Conservation (phyloP, 2,113 vertebrate genomes). For the Pao palembangensis region DNA sequence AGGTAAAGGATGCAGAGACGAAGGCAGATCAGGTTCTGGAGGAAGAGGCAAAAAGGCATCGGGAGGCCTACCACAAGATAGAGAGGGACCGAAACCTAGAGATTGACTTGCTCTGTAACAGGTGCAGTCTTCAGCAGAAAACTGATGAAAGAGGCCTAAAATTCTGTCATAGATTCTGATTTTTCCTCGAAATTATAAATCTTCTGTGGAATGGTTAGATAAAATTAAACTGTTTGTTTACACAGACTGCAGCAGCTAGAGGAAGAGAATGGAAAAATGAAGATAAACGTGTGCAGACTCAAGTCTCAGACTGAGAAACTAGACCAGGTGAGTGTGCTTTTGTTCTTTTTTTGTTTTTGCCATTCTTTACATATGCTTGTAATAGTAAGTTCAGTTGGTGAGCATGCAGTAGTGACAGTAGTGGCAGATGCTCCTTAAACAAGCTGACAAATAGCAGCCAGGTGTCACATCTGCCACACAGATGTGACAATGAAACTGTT, state of each 20-base stretch:
- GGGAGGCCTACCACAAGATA: constrained; percentile 84
- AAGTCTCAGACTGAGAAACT: constrained; percentile 88
- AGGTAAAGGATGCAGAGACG: constrained; percentile 91
- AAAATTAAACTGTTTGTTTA: background rate
- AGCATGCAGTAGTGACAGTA: background rate
- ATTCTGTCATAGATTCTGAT: too few species aligned
- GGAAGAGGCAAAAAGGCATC: constrained; percentile 86
- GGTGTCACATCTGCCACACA: too few species aligned
- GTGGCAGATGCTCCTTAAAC: too few species aligned
- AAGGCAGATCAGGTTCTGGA: constrained; percentile 85
- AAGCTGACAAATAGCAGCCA: too few species aligned
- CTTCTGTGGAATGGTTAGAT: background rate
- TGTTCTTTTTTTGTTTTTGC: background rate
- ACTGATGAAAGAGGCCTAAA: background rate
- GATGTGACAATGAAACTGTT: background rate
- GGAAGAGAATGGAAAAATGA: constrained; percentile 86
- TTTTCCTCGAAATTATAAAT: too few species aligned
- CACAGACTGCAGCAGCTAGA: constrained; percentile 85
- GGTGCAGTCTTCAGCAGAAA: constrained; percentile 56
- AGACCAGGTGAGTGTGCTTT: constrained; percentile 80
- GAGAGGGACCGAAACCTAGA: constrained; percentile 84
- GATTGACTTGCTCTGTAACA: constrained; percentile 86
- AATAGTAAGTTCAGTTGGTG: background rate
- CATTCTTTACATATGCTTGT: background rate
- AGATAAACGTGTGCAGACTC: constrained; percentile 79